Evolutionary conservation across 2,113 vertebrate species (phyloP), one percentile per base, ranked within the genome.

Genomic region (Lutjanus erythropterus): DNA sequence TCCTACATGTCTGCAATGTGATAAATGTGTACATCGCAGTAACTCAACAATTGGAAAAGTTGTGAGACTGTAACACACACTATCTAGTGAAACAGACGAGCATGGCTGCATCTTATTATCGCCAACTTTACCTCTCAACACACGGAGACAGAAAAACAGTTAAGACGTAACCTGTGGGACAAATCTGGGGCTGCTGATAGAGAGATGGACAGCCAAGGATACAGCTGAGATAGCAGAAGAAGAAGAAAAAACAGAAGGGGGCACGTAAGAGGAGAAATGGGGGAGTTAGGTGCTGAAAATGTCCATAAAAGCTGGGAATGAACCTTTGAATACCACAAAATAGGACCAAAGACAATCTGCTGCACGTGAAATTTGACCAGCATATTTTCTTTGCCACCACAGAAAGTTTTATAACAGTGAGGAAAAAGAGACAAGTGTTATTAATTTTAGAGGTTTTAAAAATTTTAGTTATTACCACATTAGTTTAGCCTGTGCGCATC

Each of bases 1-100:
- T 29, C 18, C 69, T 19, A 27, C 31, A 33, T 39, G 31, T 27
- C 52, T 78, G 31, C 66, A 81, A 75, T 56, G 18, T 56, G 39
- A 71, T 47, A 23, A 50, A 84, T 49, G 5, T 18, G 19, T 14
- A 39, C 25, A 14, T 8, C n/a, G 14, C 16, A 58, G 19, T 9
- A 19, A 21, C 12, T 42, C 41, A 62, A 16, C 27, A 39, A 46
- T 5, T 27, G 58, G 35, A 31, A 41, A 67, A 71, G 15, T 41
- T 47, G 49, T 33, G n/a, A 18, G 25, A 77, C 10, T 37, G 31
- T 56, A 39, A 41, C 29, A 41, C 18, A 69, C 14, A 61, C 16
- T 62, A 64, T 9, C 14, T 29, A 5, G 50, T 19, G 56, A 73
- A 62, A 60, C 37, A 15, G 46, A 67, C 8, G 62, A 67, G 6